A percentile compares a stretch with the other conserved stretches of the same genome.
These are phyloP conservation scores for Mellilla xanthometata DNA, from an alignment of 2,888 invertebrate genomes.

Conservation along the genomic window DNA sequence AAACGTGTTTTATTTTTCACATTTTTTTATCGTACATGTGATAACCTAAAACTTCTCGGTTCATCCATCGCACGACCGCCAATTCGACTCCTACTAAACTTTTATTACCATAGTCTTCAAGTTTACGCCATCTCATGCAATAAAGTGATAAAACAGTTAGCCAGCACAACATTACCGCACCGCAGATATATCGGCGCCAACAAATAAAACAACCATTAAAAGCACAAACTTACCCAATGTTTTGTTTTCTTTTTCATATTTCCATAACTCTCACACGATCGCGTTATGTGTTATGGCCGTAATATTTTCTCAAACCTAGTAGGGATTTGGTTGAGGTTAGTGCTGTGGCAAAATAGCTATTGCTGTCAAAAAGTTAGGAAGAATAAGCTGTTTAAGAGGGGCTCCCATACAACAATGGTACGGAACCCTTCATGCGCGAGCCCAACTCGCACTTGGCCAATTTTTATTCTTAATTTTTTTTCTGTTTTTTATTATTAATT, in stretches of 20 bases:
- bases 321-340: no score
- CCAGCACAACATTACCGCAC: constrained; percentile 63
- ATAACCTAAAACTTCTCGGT: constrained; percentile 18
- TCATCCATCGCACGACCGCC: constrained; percentile 17
- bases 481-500: no score
- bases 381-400: no score
- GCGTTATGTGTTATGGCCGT: constrained; percentile 41
- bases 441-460: no score
- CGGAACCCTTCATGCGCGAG: no score
- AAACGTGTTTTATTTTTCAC: no score
- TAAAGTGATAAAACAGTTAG: constrained; percentile 82
- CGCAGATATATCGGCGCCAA: constrained; percentile 71
- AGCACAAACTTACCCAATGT: constrained; percentile 68
- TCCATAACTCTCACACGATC: constrained; percentile 43
- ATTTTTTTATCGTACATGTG: no score
- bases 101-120: constrained; percentile 67
- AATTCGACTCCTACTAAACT: constrained; percentile 52
- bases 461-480: no score
- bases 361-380: no score
- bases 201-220: constrained; percentile 75
- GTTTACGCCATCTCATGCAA: constrained; percentile 77
- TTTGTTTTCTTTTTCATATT: constrained; percentile 67
- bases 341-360: no score
- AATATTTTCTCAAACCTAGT: no score
- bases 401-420: no score